Evolutionary conservation across 2,888 invertebrate species (phyloP), one percentile per base, ranked within the genome.

Genomic region (Elegia similella): DNA sequence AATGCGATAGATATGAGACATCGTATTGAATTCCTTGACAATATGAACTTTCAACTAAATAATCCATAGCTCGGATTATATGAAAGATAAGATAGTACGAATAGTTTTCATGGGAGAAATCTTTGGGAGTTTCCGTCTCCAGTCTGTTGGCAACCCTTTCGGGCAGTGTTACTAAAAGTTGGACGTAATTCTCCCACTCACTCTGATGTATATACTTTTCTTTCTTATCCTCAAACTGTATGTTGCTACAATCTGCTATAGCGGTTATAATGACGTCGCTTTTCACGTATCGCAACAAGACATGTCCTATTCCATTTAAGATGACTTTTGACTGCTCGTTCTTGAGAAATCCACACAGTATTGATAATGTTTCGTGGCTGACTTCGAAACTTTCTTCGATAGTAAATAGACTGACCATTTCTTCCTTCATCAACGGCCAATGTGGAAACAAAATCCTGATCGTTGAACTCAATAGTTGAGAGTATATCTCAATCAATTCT

Each of bases 71-170:
- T 67, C 94, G 92, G 0, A 94, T 67, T 3, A 95, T 76, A 66
- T 95, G 94, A 60, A 93, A 92, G 23, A 93, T 80, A 0, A 96
- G 68, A 46, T 93, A 78, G 55, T 92, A 93, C 0, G 93, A 87
- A 75, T 93, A 96, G 17, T 86, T 87, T 13, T 92, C 85, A 0
- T 92, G 86, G 0, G 92, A 81, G 72, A 95, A 96, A 15, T 92
- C 85, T 59, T 91, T 86, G 0, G 94, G 93, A 6, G 93, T 85
- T 32, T 93, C 84, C 1, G 84, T 86, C 61, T 93, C 83, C 30
- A 94, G 67, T 66, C 91, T 92, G 73, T 97, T 97, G 7, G 96
- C 95, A 44, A 96, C 84, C 64, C 95, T 87, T 68, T 91, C 94
- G 0, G 97, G 96, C 54, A 97, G 68, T 1, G 95, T 95, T 7